phyloP scores from a whole-genome alignment of 2,888 invertebrate genomes.

The Acleris emargana region DNA sequence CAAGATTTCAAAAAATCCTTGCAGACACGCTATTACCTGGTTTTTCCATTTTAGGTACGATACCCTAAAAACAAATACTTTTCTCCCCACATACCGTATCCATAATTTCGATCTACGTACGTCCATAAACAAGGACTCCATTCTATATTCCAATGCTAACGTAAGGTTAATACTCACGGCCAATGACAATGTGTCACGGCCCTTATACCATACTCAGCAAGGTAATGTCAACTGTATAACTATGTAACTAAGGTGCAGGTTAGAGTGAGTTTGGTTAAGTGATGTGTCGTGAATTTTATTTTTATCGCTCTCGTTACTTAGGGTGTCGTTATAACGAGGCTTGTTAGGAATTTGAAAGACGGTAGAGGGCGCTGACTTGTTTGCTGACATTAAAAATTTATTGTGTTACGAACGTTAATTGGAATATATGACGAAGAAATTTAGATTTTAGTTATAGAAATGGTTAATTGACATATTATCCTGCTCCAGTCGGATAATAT shows the following conservation, averaged over 20 bases:
- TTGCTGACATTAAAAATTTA: too few species aligned
- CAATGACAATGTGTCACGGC: conserved; percentile 11
- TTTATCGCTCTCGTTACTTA: conserved; percentile 50
- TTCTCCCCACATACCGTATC: not conserved
- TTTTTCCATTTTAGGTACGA: too few species aligned
- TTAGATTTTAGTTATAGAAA: too few species aligned
- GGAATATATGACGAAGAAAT: too few species aligned
- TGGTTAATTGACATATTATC: too few species aligned
- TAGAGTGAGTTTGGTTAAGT: conserved; percentile 29
- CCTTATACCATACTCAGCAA: conserved; percentile 14
- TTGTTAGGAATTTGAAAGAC: conserved; percentile 46
- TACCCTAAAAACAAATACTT: not conserved
- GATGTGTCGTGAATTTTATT: conserved; percentile 48
- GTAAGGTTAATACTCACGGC: conserved; percentile 33
- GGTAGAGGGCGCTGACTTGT: conserved; percentile 8
- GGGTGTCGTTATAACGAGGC: conserved; percentile 48
- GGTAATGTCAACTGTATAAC: conserved; percentile 14
- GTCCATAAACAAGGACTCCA: conserved; percentile 14
- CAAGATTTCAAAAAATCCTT: too few species aligned
- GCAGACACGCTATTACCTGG: too few species aligned
- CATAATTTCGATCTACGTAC: not conserved
- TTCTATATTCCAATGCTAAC: conserved; percentile 30
- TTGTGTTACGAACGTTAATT: too few species aligned
- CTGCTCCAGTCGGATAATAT: too few species aligned
- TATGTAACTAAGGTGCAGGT: conserved; percentile 2